Evolutionary conservation across 1,140 invertebrate species (phyloP).

Genomic region (Homalodisca vitripennis): DNA sequence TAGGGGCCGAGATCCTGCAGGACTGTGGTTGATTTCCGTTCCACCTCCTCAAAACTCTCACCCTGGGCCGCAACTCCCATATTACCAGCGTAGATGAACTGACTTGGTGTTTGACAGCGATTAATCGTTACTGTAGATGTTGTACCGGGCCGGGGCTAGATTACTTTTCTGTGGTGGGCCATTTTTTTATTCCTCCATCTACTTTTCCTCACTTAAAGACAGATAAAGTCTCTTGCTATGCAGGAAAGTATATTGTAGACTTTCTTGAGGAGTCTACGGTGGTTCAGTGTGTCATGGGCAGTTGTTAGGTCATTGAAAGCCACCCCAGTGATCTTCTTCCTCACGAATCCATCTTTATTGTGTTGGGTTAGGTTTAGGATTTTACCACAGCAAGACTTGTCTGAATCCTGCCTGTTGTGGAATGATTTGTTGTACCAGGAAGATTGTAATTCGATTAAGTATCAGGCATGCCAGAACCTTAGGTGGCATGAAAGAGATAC

Average conservation of each 20-base stretch:
- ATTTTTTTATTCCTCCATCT: background rate
- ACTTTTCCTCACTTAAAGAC: background rate
- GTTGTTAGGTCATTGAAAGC: background rate
- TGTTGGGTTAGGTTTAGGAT: background rate
- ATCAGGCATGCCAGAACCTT: background rate
- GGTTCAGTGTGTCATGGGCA: background rate
- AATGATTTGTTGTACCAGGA: background rate
- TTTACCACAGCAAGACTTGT: background rate
- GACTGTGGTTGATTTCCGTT: background rate
- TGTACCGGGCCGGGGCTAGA: background rate
- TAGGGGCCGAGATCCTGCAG: background rate
- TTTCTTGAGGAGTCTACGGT: background rate
- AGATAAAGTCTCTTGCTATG: background rate
- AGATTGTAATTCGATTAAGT: background rate
- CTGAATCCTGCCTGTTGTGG: background rate
- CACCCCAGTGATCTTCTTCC: background rate
- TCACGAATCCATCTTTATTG: background rate
- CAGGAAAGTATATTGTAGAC: background rate
- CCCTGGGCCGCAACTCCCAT: background rate
- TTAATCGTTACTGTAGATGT: background rate
- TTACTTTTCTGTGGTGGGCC: background rate
- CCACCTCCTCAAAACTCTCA: background rate
- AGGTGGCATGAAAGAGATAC: background rate
- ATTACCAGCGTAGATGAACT: background rate
- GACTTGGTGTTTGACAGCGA: background rate